A percentile compares a stretch with the other conserved stretches of the same genome.
Conservation (phyloP, 2,888 invertebrate species). For the Sipunculus nudus region DNA sequence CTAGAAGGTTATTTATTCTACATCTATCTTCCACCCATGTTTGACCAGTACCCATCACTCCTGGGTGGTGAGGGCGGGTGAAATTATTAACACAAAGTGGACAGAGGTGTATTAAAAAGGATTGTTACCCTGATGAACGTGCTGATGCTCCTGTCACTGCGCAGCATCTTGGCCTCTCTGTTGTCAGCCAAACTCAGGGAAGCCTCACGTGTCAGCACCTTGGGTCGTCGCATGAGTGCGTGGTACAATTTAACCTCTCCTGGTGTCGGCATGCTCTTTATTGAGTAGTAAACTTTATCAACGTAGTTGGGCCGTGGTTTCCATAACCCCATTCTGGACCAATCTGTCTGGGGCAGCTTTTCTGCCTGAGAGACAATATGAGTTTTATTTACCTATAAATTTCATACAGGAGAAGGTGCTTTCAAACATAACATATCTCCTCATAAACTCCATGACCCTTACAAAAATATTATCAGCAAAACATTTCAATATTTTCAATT, state of each 20-base stretch:
- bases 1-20: too few relatives aligned
- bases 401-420: background rate
- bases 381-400: too few relatives aligned
- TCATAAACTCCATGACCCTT: too few relatives aligned
- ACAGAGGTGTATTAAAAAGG: too few relatives aligned
- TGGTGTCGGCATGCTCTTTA: conserved; percentile 52
- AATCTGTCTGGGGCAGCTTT: conserved; percentile 58
- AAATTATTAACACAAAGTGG: too few relatives aligned
- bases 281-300: conserved; percentile 57
- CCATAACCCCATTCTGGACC: conserved; percentile 57
- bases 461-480: too few relatives aligned
- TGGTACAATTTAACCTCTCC: conserved; percentile 57
- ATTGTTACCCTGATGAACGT: conserved; percentile 55
- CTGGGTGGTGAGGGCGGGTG: too few relatives aligned
- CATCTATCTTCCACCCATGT: too few relatives aligned
- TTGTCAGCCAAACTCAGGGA: conserved; percentile 40
- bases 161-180: conserved; percentile 49
- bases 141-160: conserved; percentile 56
- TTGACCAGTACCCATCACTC: too few relatives aligned
- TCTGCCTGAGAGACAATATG: conserved; percentile 42
- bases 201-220: conserved; percentile 40
- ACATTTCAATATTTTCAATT: too few relatives aligned
- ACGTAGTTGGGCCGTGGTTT: conserved; percentile 57
- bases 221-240: conserved; percentile 50
- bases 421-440: too few relatives aligned